Evolutionary conservation across 2,797 vertebrate species (phyloP), one percentile per base, ranked within the genome.

Genomic region (Mus caroli): DNA sequence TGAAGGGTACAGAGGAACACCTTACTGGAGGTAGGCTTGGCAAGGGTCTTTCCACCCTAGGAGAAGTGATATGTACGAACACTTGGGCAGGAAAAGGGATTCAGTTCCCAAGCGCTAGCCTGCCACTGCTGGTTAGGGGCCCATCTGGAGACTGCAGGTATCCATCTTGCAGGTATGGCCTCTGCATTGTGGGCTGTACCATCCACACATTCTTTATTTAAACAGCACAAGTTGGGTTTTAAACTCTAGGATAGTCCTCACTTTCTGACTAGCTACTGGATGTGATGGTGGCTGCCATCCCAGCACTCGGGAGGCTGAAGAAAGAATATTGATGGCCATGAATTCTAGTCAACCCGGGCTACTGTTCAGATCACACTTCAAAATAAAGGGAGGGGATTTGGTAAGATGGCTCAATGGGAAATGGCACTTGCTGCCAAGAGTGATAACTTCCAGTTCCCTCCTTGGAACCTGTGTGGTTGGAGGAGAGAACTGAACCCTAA

Each of bases 91-190:
- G 54, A 54, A 37, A 64, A 43, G 54, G 67, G 9, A 2, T 0
- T 37, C 34, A 2, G 9, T 24, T 26, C 9, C 71, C 20, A 62
- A 92, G 73, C 20, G 0, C n/a, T 0, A 0, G 43, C 58, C 76
- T 40, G 6, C 6, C 3, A 0, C 40, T 80, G 4, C 50, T 84
- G n/a, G 0, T 34, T 50, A 6, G 26, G 50, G 76, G 52, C 52
- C 50, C 13, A n/a, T 26, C 54, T 67, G 52, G 52, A 54, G 62
- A 62, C 34, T 28, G 43, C 0, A 0, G 34, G 9, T 22, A 2
- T 11, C 75, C 17, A 0, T 37, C 19, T 6, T 15, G 3, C 73
- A 26, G 6, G 9, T 8, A 8, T 8, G 12, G 20, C 31, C 0
- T n/a, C 31, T 6, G 0, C 50, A 34, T 52, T 58, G 24, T 60